Percentiles rank a stretch among this genome's conserved stretches.
These are phyloP conservation scores for Quadriops clusia DNA, from an alignment of 2,888 invertebrate species.

Conservation along the genomic window DNA sequence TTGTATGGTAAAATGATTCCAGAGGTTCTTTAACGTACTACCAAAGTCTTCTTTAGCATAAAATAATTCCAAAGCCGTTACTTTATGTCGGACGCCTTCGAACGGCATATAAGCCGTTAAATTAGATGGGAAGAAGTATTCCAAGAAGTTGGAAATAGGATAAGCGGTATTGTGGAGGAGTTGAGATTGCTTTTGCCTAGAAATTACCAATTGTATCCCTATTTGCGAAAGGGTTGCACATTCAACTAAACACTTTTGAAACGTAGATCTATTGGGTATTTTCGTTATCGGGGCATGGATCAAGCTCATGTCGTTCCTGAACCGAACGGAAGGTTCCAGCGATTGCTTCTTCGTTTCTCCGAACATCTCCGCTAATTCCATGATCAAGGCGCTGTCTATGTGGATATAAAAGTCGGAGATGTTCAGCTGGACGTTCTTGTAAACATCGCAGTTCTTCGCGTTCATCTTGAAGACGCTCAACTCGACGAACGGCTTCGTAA, in stretches of 20 bases:
- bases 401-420: conserved; percentile 57
- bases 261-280: conserved; percentile 32
- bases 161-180: conserved; percentile 18
- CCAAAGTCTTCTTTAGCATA: conserved; percentile 13
- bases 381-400: conserved; percentile 56
- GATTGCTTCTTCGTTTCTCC: conserved; percentile 40
- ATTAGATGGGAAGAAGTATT: conserved; percentile 32
- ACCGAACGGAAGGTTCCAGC: conserved; percentile 44
- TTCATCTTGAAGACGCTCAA: conserved; percentile 43
- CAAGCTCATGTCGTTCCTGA: conserved; percentile 35
- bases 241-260: conserved; percentile 22
- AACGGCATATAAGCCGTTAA: conserved; percentile 35
- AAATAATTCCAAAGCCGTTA: conserved; percentile 17
- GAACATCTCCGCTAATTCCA: conserved; percentile 49
- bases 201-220: conserved; percentile 29
- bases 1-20: conserved; percentile 56
- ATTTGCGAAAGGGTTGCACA: conserved; percentile 26
- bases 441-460: conserved; percentile 43
- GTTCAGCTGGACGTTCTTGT: conserved; percentile 50
- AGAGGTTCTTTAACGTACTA: conserved; percentile 41
- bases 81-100: conserved; percentile 32
- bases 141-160: conserved; percentile 27
- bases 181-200: conserved; percentile 33
- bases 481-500: conserved; percentile 50
- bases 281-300: conserved; percentile 48